A percentile compares a stretch with the other conserved stretches of the same genome.
Evolutionary conservation across 2,888 invertebrate species (phyloP).

Genomic region (Callinectes sapidus): DNA sequence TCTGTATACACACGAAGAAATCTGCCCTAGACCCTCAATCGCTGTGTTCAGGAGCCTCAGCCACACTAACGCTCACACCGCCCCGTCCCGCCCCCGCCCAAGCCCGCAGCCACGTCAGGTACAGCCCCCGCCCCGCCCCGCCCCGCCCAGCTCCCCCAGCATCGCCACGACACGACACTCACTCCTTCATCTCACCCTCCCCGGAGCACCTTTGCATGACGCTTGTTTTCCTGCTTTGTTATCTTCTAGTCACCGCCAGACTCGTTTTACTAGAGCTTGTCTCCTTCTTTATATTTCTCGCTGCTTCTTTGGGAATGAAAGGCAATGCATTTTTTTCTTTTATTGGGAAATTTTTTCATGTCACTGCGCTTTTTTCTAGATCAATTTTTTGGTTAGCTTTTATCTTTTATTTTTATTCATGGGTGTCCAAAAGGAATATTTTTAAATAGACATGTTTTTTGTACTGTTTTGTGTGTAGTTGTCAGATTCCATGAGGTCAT

Average conservation of each 20-base stretch:
- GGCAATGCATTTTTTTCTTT: neutral
- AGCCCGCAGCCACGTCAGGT: conserved; percentile 3
- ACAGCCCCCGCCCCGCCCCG: neutral
- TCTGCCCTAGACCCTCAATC: conserved; percentile 30
- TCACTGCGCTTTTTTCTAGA: neutral
- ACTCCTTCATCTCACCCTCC: neutral
- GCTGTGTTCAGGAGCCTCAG: conserved; percentile 20
- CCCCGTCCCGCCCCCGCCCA: conserved; percentile 16
- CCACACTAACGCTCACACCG: conserved; percentile 22
- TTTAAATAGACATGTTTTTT: neutral
- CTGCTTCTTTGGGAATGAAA: neutral
- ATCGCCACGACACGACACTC: conserved; percentile 19
- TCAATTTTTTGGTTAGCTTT: neutral
- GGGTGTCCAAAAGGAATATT: neutral
- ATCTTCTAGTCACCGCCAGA: neutral
- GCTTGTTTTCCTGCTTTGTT: neutral
- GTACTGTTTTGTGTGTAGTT: neutral
- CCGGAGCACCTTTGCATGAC: neutral
- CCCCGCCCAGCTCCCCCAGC: neutral
- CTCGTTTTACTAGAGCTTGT: neutral
- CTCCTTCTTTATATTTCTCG: neutral
- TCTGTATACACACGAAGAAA: neutral
- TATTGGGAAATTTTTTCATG: neutral
- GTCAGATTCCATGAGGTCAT: neutral
- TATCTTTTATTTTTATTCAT: neutral